Evolutionary conservation across 2,888 invertebrate species (phyloP).

Genomic region (Drosophila emarginata): DNA sequence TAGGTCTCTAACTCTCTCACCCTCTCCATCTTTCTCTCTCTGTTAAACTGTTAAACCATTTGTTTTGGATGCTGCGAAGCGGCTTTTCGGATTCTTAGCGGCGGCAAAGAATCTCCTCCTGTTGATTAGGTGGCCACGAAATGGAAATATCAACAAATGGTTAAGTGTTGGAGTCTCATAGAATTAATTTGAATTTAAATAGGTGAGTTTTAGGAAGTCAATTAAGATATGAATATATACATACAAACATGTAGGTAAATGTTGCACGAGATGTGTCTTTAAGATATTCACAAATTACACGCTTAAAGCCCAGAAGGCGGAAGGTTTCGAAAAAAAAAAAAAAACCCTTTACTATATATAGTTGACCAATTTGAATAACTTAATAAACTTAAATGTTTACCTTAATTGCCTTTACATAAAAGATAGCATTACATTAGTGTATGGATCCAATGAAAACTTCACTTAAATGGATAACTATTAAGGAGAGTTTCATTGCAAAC

Average conservation of each 20-base stretch:
- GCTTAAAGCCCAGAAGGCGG: no score
- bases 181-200: slow-evolving; percentile 38
- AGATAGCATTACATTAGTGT: no score
- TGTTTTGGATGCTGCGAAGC: slow-evolving; percentile 51
- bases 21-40: not conserved
- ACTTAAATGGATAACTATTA: no score
- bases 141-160: slow-evolving; percentile 58
- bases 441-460: no score
- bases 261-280: not conserved
- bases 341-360: no score
- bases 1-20: not conserved
- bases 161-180: slow-evolving; percentile 26
- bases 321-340: no score
- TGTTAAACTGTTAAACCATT: slow-evolving; percentile 27
- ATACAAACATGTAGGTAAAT: not conserved
- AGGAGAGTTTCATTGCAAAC: no score
- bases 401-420: no score
- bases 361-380: no score
- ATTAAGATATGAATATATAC: not conserved
- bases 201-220: not conserved
- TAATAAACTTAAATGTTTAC: no score
- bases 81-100: slow-evolving; percentile 8
- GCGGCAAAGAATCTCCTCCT: slow-evolving; percentile 44
- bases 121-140: slow-evolving; percentile 57
- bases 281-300: not conserved